Evolutionary conservation across 2,888 invertebrate species (phyloP).

Genomic region (Sesia bembeciformis): DNA sequence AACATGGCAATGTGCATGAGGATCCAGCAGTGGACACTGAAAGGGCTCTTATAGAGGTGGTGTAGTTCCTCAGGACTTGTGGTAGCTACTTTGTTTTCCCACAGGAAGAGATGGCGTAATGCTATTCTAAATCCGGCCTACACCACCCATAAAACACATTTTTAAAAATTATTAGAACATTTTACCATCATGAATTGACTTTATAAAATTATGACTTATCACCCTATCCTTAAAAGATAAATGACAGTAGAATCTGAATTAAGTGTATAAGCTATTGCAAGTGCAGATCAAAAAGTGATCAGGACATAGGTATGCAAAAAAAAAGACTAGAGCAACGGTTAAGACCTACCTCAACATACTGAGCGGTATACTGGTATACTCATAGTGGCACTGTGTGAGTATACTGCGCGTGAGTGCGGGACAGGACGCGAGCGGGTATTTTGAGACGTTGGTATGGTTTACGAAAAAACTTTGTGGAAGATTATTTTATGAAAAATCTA

Average conservation of each 20-base stretch:
- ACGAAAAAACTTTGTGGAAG: slow-evolving; percentile 14
- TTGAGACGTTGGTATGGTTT: slow-evolving; percentile 42
- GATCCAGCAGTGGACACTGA: too few relatives aligned
- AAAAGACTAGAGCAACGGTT: slow-evolving; percentile 6
- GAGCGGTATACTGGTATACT: background rate
- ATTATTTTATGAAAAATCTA: too few relatives aligned
- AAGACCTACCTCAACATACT: slow-evolving; percentile 15
- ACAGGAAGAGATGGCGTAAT: too few relatives aligned
- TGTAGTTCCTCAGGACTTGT: too few relatives aligned
- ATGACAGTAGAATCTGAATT: background rate
- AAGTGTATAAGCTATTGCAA: background rate
- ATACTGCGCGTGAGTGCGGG: slow-evolving; percentile 2
- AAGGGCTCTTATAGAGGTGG: too few relatives aligned
- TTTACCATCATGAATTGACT: too few relatives aligned
- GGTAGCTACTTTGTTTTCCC: too few relatives aligned
- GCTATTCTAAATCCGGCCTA: too few relatives aligned
- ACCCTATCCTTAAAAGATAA: background rate
- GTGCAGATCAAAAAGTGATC: background rate
- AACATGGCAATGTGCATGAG: too few relatives aligned
- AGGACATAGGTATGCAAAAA: background rate
- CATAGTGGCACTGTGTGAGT: slow-evolving; percentile 21
- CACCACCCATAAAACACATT: too few relatives aligned
- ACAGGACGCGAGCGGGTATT: slow-evolving; percentile 43
- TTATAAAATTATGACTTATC: too few relatives aligned
- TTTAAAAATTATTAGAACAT: too few relatives aligned